These are phyloP conservation scores for Rutilus rutilus DNA, from an alignment of 2,113 vertebrate species.

Conservation along the genomic window DNA sequence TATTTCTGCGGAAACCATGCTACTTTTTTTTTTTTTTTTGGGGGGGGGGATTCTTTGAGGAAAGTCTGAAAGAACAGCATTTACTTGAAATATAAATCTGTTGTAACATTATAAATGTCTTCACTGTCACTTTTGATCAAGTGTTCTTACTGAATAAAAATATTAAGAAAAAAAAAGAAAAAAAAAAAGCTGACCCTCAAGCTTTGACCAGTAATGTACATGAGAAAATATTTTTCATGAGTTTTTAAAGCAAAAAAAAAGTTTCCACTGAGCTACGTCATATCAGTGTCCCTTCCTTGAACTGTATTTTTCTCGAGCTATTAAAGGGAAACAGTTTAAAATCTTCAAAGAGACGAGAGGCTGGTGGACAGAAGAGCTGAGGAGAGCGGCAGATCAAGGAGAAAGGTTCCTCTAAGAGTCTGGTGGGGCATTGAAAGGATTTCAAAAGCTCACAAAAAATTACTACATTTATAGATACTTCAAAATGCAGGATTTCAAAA, in stretches of 20 bases:
- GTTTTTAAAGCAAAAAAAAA: neutral
- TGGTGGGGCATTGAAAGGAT: neutral
- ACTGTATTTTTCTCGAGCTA: slow-evolving; percentile 10
- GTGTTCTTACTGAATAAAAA: neutral
- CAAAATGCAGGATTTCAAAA: neutral
- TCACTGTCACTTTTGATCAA: neutral
- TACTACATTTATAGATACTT: neutral
- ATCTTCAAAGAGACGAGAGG: neutral
- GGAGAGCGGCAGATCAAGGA: neutral
- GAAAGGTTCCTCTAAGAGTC: slow-evolving; percentile 14
- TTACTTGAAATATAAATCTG: neutral
- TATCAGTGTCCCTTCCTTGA: neutral
- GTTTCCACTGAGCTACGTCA: neutral
- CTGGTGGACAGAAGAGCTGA: neutral
- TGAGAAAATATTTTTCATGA: neutral
- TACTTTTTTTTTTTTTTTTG: no score
- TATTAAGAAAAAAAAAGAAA: no score
- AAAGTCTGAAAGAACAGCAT: neutral
- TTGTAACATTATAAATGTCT: neutral
- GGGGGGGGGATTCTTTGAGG: neutral
- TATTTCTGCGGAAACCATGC: no score
- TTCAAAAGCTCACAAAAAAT: slow-evolving; percentile 3
- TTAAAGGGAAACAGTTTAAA: neutral
- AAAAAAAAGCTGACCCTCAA: neutral
- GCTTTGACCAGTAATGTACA: neutral